Percentiles rank a stretch among this genome's conserved stretches.
phyloP scores from a whole-genome alignment of 1,140 invertebrate genomes.

The Drosophila miranda region DNA sequence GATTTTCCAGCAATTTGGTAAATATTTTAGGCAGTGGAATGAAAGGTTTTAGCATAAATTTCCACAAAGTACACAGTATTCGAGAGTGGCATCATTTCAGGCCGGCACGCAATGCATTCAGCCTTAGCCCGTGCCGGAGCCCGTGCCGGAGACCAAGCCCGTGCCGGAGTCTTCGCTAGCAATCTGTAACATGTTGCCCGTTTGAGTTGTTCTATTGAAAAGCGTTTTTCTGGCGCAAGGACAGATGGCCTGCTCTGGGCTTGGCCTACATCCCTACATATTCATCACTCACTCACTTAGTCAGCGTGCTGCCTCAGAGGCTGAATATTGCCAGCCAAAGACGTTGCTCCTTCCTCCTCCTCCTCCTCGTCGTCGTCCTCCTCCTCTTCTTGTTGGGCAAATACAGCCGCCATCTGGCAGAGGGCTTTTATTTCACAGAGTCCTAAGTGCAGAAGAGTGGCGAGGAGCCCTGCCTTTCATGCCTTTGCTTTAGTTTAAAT shows the following conservation, averaged over 20 bases:
- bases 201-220: slow-evolving; percentile 60
- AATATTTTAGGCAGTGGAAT: no score
- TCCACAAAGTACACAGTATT: slow-evolving; percentile 9
- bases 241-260: slow-evolving; percentile 58
- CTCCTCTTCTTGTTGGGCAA: slow-evolving; percentile 23
- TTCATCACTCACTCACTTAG: slow-evolving; percentile 38
- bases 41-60: neutral
- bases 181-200: slow-evolving; percentile 49
- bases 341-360: slow-evolving; percentile 15
- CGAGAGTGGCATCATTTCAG: slow-evolving; percentile 18
- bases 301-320: slow-evolving; percentile 39
- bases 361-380: neutral
- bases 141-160: no score
- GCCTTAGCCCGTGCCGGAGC: slow-evolving; percentile 4
- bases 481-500: slow-evolving; percentile 65
- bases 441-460: slow-evolving; percentile 20
- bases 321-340: slow-evolving; percentile 15
- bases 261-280: slow-evolving; percentile 49
- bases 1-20: no score
- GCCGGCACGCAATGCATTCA: slow-evolving; percentile 24
- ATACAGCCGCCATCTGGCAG: slow-evolving; percentile 49
- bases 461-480: slow-evolving; percentile 52
- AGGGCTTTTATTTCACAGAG: slow-evolving; percentile 55
- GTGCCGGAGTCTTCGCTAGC: slow-evolving; percentile 31
- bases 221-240: slow-evolving; percentile 62